Conservation (phyloP, 1,140 invertebrate genomes). For the Oryctes rhinoceros region DNA sequence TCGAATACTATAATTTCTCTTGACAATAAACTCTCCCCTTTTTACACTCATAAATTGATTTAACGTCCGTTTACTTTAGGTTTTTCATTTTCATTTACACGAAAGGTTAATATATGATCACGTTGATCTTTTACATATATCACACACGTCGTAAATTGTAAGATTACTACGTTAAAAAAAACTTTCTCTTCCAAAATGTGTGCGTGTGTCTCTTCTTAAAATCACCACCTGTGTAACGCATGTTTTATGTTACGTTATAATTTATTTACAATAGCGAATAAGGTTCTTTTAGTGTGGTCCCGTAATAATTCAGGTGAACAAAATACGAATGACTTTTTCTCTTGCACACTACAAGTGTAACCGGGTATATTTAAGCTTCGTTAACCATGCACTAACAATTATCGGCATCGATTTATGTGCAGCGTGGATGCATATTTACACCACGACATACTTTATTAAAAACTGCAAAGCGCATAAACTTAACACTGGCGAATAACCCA, state of each 20-base stretch:
- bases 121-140: too few species aligned
- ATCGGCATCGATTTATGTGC: slow-evolving; percentile 30
- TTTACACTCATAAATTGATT: too few species aligned
- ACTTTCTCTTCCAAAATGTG: not conserved
- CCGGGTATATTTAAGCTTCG: slow-evolving; percentile 34
- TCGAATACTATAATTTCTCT: too few species aligned
- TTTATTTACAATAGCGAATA: slow-evolving; percentile 22
- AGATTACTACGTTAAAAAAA: not conserved
- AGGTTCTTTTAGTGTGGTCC: slow-evolving; percentile 26
- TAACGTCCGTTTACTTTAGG: too few species aligned
- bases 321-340: slow-evolving; percentile 26
- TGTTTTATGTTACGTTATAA: not conserved
- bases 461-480: slow-evolving; percentile 29
- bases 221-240: not conserved
- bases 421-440: slow-evolving; percentile 34
- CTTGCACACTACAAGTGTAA: slow-evolving; percentile 28
- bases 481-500: not conserved
- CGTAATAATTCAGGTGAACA: slow-evolving; percentile 16
- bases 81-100: too few species aligned
- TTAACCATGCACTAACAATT: slow-evolving; percentile 28
- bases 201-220: not conserved
- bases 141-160: not conserved
- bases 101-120: too few species aligned
- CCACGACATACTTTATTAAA: slow-evolving; percentile 29
- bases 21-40: too few species aligned